These are phyloP conservation scores for Mesembrinibis cayennensis DNA, from an alignment of 2,113 vertebrate species.

Conservation along the genomic window DNA sequence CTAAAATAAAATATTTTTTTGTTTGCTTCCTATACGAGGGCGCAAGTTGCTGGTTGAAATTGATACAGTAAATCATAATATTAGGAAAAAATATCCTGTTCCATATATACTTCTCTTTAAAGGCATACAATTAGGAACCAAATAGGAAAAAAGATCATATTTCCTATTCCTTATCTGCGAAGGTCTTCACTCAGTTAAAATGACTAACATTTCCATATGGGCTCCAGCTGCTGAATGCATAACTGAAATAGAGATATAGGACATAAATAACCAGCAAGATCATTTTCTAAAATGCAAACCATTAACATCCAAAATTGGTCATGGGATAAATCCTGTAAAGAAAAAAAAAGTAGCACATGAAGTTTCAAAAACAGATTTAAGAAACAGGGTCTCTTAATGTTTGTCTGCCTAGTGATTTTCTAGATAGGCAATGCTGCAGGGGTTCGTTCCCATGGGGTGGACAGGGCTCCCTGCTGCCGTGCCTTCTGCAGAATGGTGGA, in stretches of 20 bases:
- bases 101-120: not conserved
- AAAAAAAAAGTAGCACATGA: not conserved
- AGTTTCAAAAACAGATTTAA: constrained; percentile 55
- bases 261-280: constrained; percentile 59
- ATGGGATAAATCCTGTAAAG: constrained; percentile 34
- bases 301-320: constrained; percentile 11
- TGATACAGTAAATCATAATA: not conserved
- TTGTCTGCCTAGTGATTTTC: constrained; percentile 49
- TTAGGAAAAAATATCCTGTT: not conserved
- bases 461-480: not conserved
- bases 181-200: constrained; percentile 28
- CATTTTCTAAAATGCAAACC: constrained; percentile 48
- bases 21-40: not conserved
- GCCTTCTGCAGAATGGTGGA: not conserved
- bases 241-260: constrained; percentile 31
- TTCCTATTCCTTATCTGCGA: constrained; percentile 51
- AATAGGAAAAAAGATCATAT: not conserved
- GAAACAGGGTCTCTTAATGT: constrained; percentile 25
- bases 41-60: not conserved
- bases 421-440: not conserved
- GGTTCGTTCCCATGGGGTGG: not conserved
- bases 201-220: constrained; percentile 46
- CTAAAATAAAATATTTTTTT: not conserved
- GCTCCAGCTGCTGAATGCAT: constrained; percentile 61
- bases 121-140: not conserved